Base-by-base conservation (phyloP, 2,888 invertebrate species). In the Dione vanillae region DNA sequence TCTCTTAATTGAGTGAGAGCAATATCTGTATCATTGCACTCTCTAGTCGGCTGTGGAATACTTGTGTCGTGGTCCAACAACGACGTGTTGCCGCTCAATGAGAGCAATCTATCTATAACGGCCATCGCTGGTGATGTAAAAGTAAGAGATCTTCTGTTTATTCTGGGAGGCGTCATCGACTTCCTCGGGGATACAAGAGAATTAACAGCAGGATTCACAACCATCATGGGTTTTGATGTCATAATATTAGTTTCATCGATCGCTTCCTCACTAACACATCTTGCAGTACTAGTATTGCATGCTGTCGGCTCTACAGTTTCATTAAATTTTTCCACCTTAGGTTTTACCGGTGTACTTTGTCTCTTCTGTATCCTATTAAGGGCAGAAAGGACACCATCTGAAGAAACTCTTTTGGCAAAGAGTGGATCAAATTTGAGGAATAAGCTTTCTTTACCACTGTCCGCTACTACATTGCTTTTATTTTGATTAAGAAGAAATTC, bases 71-170 rank as follows among this genome's bases (percentile, higher is more conserved):
- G 82, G 37, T 80, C 81, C 14, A 85, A 64, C 37, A 83, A 71
- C 20, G 92, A 86, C 76, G 82, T 87, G 71, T 89, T 89, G 49
- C 85, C 85, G 75, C 92, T 93, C 68, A 93, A 80, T 62, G 92
- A 92, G 68, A 94, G 82, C 54, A 94, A 86, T 82, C 91, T 88
- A 75, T 94, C 94, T 83, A 94, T 94, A 82, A 92, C 92, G 77
- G 93, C 92, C 80, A 94, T 92, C 80, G 94, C 94, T 75, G 94
- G 93, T 64, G 94, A 92, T 67, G 91, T 89, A 78, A 91, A 90
- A 78, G 87, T 89, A 74, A 90, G 79, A 73, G 92, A 92, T 73
- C 85, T 89, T 75, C 92, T 85, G 76, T 91, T 90, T 71, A 84
- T 78, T 82, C 85, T 87, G 49, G 83, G 84, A 20, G 90, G 89